Evolutionary conservation across 2,113 vertebrate species (phyloP).

Genomic region (Poeciliopsis prolifica): DNA sequence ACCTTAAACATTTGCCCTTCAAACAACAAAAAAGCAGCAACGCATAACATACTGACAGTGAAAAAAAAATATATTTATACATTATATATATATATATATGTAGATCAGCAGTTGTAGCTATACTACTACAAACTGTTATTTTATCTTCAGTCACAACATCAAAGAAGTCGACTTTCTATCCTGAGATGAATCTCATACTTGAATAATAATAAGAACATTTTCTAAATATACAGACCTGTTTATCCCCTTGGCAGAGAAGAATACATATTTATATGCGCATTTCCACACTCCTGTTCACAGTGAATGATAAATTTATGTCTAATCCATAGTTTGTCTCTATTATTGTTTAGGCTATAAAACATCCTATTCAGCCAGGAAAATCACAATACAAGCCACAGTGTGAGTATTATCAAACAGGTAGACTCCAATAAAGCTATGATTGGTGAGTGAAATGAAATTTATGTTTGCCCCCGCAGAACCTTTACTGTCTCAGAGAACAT

Average conservation of each 20-base stretch:
- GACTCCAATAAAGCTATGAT: constrained; percentile 66
- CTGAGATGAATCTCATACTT: constrained; percentile 54
- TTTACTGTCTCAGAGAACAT: constrained; percentile 47
- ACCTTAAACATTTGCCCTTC: constrained; percentile 7
- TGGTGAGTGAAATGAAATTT: constrained; percentile 65
- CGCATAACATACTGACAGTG: constrained; percentile 28
- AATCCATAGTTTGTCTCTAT: constrained; percentile 72
- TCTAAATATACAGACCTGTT: constrained; percentile 69
- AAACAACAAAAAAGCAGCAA: not conserved
- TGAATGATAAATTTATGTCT: constrained; percentile 63
- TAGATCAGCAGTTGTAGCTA: not conserved
- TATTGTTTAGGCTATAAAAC: constrained; percentile 58
- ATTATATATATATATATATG: not conserved
- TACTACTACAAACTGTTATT: constrained; percentile 47
- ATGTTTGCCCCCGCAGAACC: constrained; percentile 65
- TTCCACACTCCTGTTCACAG: constrained; percentile 44
- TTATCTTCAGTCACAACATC: constrained; percentile 62
- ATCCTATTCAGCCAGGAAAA: constrained; percentile 49
- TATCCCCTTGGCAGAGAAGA: constrained; percentile 62
- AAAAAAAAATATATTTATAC: constrained; percentile 2
- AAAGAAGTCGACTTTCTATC: constrained; percentile 50
- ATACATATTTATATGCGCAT: constrained; percentile 72
- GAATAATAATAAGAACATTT: constrained; percentile 65
- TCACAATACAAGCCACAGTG: constrained; percentile 44
- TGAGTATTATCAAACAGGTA: constrained; percentile 67